Evolutionary conservation across 2,797 vertebrate species (phyloP), one percentile per base, ranked within the genome.

Genomic region (Masticophis lateralis): DNA sequence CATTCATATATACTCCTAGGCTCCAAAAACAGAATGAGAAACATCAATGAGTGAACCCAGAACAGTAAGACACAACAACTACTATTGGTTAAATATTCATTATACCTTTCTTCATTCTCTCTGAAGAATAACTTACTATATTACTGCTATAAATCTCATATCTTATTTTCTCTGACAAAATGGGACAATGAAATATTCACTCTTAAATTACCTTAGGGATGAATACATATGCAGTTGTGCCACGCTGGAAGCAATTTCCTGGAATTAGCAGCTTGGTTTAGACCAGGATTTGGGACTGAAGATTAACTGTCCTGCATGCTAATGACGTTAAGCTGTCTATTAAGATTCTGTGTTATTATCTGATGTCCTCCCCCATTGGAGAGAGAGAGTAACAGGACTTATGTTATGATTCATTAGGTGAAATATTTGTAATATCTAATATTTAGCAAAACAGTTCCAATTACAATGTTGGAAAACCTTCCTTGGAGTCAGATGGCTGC

Each of bases 241-340:
- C 66, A 92, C 3, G 79, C 37, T 47, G 37, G 10, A 83, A 83
- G 74, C 37, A 37, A 94, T 92, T 94, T 94, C 93, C 91, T 74
- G 88, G 93, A 92, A 92, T 74, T 56, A 90, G 61, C 7, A 53
- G 16, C 56, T 87, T 92, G 60, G 10, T 55, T 43, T 16, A 32
- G 28, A 94, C 13, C 53, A 59, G 86, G 88, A 92, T 87, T 92
- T 94, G 66, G 89, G 60, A 28, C 28, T 87, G 86, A 90, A 90
- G 93, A 92, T 94, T 94, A 94, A 94, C 61, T 94, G 93, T 90
- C 25, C 91, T 90, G 63, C 16, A 53, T 74, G 10, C 22, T 90
- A 83, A 92, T 92, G 51, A 59, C 56, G n/a, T 90, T 86, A 90
- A 92, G 91, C 43, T 79, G n/a, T 66, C 43, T 25, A 61, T 83